Evolutionary conservation across 2,113 vertebrate genomes (phyloP).

Genomic region (Osmerus eperlanus): DNA sequence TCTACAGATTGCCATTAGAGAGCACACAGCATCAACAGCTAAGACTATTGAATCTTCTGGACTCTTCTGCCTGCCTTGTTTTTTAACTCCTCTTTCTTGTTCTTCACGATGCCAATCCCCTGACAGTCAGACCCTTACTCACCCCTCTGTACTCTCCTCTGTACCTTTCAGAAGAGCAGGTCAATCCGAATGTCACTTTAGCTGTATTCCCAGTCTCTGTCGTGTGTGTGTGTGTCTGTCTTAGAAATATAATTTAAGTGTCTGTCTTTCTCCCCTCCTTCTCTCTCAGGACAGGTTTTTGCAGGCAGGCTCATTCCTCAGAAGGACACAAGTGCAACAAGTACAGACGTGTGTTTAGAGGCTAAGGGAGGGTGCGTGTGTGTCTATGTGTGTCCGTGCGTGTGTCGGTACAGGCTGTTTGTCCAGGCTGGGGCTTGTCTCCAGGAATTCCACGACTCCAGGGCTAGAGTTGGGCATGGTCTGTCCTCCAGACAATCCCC

Average conservation of each 20-base stretch:
- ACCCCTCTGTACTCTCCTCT: conserved; percentile 60
- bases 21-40: too few species aligned
- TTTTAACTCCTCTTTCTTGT: background rate
- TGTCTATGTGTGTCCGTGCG: background rate
- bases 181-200: conserved; percentile 4
- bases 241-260: background rate
- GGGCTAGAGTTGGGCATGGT: conserved; percentile 42
- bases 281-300: conserved; percentile 51
- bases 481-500: conserved; percentile 26
- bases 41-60: too few species aligned
- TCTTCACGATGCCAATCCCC: background rate
- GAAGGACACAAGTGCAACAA: conserved; percentile 32
- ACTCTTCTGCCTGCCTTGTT: too few species aligned
- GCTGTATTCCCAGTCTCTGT: conserved; percentile 6
- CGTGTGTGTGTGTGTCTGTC: conserved; percentile 14
- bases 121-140: conserved; percentile 19
- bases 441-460: conserved; percentile 60
- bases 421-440: conserved; percentile 59
- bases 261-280: background rate
- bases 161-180: conserved; percentile 52
- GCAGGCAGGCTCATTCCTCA: conserved; percentile 67
- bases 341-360: conserved; percentile 51
- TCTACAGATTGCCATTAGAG: too few species aligned
- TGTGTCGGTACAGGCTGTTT: conserved; percentile 26
- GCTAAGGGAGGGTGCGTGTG: conserved; percentile 15